A percentile compares a stretch with the other conserved stretches of the same genome.
phyloP scores from a whole-genome alignment of 1,140 invertebrate genomes.

The Acromyrmex echinatior region DNA sequence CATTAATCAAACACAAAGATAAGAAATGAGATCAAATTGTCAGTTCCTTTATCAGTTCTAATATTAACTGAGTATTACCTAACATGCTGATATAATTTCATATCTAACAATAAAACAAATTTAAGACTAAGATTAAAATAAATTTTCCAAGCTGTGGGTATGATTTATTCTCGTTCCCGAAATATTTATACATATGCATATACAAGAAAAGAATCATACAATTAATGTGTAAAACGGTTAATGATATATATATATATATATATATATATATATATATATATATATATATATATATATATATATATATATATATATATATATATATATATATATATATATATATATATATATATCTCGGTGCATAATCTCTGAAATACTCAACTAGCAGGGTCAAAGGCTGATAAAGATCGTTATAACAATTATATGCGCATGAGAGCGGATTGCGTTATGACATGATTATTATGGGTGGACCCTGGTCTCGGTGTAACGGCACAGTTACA shows the following conservation, averaged over 20 bases:
- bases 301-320: not conserved
- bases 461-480: constrained; percentile 76
- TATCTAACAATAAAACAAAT: too few species aligned
- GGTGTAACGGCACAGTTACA: constrained; percentile 79
- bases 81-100: too few species aligned
- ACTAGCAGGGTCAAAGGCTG: constrained; percentile 30
- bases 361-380: not conserved
- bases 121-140: not conserved
- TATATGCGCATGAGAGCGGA: constrained; percentile 54
- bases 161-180: not conserved
- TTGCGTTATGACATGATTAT: constrained; percentile 83
- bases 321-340: too few species aligned
- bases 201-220: not conserved
- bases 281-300: too few species aligned
- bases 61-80: too few species aligned
- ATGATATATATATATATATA: not conserved
- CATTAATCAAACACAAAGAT: too few species aligned
- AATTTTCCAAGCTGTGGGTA: not conserved
- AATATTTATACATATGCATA: not conserved
- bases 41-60: too few species aligned
- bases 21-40: too few species aligned
- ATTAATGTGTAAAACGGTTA: constrained; percentile 10
- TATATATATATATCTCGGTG: not conserved
- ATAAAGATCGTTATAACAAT: constrained; percentile 60
- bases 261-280: not conserved